phyloP scores from a whole-genome alignment of 2,113 vertebrate genomes.

The Edolisoma coerulescens region DNA sequence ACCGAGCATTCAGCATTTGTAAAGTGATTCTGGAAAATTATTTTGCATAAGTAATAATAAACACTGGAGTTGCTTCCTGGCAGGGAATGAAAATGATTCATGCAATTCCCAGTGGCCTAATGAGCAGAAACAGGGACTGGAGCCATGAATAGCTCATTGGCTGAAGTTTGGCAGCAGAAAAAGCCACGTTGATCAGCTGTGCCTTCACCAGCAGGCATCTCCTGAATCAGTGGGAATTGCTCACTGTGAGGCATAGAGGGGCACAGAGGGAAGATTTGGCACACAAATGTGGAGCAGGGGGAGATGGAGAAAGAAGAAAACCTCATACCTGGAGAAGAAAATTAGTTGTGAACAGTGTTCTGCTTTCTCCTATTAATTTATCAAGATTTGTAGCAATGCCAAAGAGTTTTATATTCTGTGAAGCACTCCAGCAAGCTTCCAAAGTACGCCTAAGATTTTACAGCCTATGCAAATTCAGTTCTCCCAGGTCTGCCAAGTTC shows the following conservation, averaged over 20 bases:
- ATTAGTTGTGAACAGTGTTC: not conserved
- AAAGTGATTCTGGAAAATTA: conserved; percentile 75
- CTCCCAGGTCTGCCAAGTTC: conserved; percentile 18
- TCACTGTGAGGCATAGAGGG: not conserved
- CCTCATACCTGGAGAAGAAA: conserved; percentile 16
- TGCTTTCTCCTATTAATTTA: conserved; percentile 27
- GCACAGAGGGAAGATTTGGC: not conserved
- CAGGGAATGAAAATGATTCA: conserved; percentile 65
- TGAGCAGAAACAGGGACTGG: conserved; percentile 50
- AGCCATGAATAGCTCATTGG: conserved; percentile 40
- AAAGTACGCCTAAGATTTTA: not conserved
- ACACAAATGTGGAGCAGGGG: not conserved
- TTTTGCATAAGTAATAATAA: conserved; percentile 77
- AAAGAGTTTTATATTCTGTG: conserved; percentile 29
- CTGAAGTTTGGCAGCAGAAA: conserved; percentile 26
- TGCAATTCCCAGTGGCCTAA: conserved; percentile 60
- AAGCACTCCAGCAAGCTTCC: not conserved
- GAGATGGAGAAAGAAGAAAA: not conserved
- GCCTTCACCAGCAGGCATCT: conserved; percentile 26
- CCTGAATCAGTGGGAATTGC: not conserved
- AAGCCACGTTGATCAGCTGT: conserved; percentile 35
- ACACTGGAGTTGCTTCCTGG: conserved; percentile 68
- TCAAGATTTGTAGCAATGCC: not conserved
- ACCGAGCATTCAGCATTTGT: conserved; percentile 70
- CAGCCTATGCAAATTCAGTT: conserved; percentile 35